Conservation (phyloP, 2,888 invertebrate species). For the Synergus japonicus region DNA sequence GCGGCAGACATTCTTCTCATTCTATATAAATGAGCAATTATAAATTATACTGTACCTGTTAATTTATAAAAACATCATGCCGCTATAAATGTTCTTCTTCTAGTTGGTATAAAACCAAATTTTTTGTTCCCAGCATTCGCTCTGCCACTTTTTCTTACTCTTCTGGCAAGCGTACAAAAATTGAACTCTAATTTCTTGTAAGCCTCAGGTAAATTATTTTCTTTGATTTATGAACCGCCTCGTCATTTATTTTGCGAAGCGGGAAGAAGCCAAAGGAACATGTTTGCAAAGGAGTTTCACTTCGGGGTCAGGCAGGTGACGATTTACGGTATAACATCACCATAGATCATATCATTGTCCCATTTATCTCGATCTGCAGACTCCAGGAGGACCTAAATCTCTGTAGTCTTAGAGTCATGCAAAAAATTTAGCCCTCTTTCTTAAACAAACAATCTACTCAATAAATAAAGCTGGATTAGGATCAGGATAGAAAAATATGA, state of each 20-base stretch:
- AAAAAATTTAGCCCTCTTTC: not conserved
- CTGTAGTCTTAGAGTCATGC: not conserved
- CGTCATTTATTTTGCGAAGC: slow-evolving; percentile 31
- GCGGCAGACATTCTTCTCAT: not conserved
- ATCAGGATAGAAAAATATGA: not conserved
- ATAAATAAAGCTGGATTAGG: not conserved
- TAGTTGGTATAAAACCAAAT: not conserved
- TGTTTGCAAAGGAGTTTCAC: slow-evolving; percentile 33
- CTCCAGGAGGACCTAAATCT: not conserved
- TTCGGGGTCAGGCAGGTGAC: slow-evolving; percentile 45
- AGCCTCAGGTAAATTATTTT: slow-evolving; percentile 23
- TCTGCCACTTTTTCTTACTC: not conserved
- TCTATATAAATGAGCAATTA: too few species aligned
- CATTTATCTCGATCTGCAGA: slow-evolving; percentile 47
- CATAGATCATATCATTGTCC: slow-evolving; percentile 52
- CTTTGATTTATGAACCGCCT: slow-evolving; percentile 29
- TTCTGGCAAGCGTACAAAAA: slow-evolving; percentile 6
- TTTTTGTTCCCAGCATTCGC: not conserved
- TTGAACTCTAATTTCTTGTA: slow-evolving; percentile 11
- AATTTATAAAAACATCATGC: too few species aligned
- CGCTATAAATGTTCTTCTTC: not conserved
- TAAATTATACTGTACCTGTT: too few species aligned
- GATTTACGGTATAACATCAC: slow-evolving; percentile 49
- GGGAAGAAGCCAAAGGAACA: slow-evolving; percentile 16
- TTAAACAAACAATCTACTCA: not conserved